Percentiles rank a stretch among this genome's conserved stretches.
Evolutionary conservation across 2,888 invertebrate species (phyloP).

Genomic region (Aphodius granarius): DNA sequence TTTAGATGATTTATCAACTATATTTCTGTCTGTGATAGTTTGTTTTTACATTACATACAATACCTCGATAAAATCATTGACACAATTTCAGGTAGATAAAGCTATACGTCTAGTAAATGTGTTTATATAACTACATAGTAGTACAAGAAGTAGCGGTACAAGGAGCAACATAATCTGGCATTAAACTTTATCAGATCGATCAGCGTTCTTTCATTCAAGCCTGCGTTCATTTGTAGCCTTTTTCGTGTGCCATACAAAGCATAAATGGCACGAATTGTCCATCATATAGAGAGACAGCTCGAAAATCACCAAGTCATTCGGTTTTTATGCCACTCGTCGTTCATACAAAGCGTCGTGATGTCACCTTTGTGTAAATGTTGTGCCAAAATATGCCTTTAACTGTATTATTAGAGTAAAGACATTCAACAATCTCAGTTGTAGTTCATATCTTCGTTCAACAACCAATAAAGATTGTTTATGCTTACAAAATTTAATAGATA

Average conservation of each 20-base stretch:
- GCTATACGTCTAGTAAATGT: not conserved
- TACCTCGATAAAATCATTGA: not conserved
- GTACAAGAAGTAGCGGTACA: not conserved
- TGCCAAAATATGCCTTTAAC: not conserved
- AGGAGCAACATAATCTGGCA: not conserved
- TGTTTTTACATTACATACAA: not conserved
- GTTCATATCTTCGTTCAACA: too few relatives aligned
- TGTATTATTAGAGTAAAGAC: not conserved
- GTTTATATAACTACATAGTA: not conserved
- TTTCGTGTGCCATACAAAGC: not conserved
- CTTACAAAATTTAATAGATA: not conserved
- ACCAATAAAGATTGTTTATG: not conserved
- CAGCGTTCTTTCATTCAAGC: not conserved
- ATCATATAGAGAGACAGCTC: not conserved
- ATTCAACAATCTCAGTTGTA: too few relatives aligned
- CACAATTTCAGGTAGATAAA: not conserved
- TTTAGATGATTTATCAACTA: not conserved
- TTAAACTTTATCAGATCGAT: not conserved
- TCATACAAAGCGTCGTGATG: not conserved
- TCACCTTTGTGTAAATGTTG: not conserved
- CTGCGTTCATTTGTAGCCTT: not conserved
- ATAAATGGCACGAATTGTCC: not conserved
- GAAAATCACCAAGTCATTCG: not conserved
- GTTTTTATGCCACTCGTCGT: not conserved
- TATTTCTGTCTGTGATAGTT: not conserved